A percentile compares a stretch with the other conserved stretches of the same genome.
Evolutionary conservation across 1,140 invertebrate genomes (phyloP).

Genomic region (Mycetomoellerius zeteki): DNA sequence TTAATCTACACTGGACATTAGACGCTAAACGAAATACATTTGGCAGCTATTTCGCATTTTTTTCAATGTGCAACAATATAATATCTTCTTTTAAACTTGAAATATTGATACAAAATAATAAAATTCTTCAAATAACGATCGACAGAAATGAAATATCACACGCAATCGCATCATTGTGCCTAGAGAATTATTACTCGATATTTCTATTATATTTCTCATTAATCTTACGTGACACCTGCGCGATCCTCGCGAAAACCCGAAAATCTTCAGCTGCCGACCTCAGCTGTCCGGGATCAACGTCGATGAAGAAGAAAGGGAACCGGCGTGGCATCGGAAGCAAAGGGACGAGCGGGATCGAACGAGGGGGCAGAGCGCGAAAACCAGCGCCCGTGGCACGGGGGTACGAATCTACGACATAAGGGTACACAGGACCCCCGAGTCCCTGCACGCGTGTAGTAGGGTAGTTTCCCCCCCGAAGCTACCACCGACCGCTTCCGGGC

Average conservation of each 20-base stretch:
- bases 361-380: slow-evolving; percentile 30
- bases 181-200: background rate
- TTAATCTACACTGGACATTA: too few species aligned
- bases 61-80: too few species aligned
- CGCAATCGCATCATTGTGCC: background rate
- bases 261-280: slow-evolving; percentile 54
- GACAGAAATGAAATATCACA: background rate
- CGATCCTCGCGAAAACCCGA: slow-evolving; percentile 38
- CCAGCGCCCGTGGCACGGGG: slow-evolving; percentile 29
- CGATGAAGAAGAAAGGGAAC: slow-evolving; percentile 34
- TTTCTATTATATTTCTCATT: background rate
- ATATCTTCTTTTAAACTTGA: background rate
- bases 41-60: too few species aligned
- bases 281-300: slow-evolving; percentile 44
- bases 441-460: slow-evolving; percentile 32
- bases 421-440: slow-evolving; percentile 21
- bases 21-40: too few species aligned
- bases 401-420: slow-evolving; percentile 20
- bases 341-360: slow-evolving; percentile 39
- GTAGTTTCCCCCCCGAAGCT: slow-evolving; percentile 44
- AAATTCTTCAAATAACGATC: background rate
- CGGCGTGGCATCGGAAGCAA: slow-evolving; percentile 2
- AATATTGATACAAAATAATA: background rate
- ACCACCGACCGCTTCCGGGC: slow-evolving; percentile 56
- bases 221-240: slow-evolving; percentile 6